phyloP scores from a whole-genome alignment of 2,888 invertebrate genomes.

The Thysanoteuthis rhombus region DNA sequence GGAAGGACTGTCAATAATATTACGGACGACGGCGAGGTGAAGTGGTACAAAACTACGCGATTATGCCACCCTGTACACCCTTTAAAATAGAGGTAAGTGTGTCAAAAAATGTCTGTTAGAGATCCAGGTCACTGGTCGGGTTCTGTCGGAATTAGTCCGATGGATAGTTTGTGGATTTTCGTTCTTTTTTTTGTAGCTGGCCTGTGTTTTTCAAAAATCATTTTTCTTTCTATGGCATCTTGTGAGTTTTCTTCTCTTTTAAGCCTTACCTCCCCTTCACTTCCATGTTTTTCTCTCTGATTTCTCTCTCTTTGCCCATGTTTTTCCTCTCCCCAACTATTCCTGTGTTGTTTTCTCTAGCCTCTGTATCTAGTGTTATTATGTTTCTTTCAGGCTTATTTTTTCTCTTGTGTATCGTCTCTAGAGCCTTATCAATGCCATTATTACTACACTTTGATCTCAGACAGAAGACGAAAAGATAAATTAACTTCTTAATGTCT shows the following conservation, averaged over 20 bases:
- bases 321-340: background rate
- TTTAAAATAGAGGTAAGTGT: conserved; percentile 12
- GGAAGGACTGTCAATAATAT: conserved; percentile 12
- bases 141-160: background rate
- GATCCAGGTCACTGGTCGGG: background rate
- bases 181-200: background rate
- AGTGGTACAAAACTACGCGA: conserved; percentile 12
- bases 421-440: background rate
- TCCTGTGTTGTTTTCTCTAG: too few species aligned
- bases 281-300: background rate
- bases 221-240: too few species aligned
- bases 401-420: background rate
- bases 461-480: background rate
- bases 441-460: background rate
- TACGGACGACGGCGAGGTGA: background rate
- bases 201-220: background rate
- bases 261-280: background rate
- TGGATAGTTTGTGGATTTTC: background rate
- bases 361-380: too few species aligned
- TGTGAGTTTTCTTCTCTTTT: too few species aligned
- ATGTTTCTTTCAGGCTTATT: background rate
- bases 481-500: background rate
- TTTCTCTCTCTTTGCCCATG: background rate
- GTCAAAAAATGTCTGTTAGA: background rate
- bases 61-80: background rate